Base-by-base conservation (phyloP, 2,888 invertebrate species). In the Automeris io region DNA sequence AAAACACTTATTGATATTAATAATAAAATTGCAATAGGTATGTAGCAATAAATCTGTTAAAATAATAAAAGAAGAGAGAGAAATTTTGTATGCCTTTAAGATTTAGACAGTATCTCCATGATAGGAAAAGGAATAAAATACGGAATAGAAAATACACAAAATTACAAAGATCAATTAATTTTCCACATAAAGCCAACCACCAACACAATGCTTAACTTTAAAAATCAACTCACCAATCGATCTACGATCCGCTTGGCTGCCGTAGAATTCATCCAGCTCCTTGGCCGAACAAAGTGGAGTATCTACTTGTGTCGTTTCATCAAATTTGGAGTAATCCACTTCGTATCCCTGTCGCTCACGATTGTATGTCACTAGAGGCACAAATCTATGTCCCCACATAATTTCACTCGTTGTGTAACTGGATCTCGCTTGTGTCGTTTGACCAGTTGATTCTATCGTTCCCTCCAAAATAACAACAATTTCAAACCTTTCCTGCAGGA, bases 381-480 rank as follows among this genome's bases (percentile, higher is more conserved):
- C 89, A 72, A 93, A 95, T 51, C 92, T 88, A 64, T 94, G 92
- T 25, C 94, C 94, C 94, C 94, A 95, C 49, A 93, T 87, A 46
- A 95, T 90, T 77, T 95, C 94, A 68, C 90, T 90, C 0, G 93
- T 91, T 33, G 94, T 86, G 60, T 94, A 95, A 61, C 93, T 93
- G 8, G 93, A 92, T 31, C 93, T 88, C 12, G 92, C 92, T 60
- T 93, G 92, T 1, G 91, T 92, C 2, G 91, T 91, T 66, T 91
- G 91, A 5, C 92, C 93, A 4, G 95, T 95, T 33, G 93, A 93
- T 71, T 95, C 95, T 46, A 92, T 91, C 6, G 92, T 93, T 26
- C 94, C 95, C 71, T 95, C 95, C 45, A 95, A 85, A 50, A 95
- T 91, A 13, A 94, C 93, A 31, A 95, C 92, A 62, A 96, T 88